phyloP scores from a whole-genome alignment of 2,888 invertebrate genomes.

The Ecliptopera silaceata region DNA sequence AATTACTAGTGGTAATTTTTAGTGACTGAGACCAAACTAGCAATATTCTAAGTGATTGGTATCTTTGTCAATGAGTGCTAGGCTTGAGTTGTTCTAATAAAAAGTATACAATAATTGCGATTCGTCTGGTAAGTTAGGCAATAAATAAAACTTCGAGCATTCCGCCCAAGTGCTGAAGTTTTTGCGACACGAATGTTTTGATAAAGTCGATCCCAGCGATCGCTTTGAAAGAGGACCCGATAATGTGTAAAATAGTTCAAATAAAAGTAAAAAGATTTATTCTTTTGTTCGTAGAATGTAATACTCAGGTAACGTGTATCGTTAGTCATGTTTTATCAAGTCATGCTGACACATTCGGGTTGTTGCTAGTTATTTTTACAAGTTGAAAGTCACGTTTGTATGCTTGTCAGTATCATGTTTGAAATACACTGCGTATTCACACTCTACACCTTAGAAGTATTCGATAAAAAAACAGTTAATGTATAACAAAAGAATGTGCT shows the following conservation, averaged over 20 bases:
- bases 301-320: neutral
- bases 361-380: too few species aligned
- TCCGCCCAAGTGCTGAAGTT: constrained; percentile 30
- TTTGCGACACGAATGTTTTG: constrained; percentile 29
- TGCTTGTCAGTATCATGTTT: too few species aligned
- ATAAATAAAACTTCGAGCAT: constrained; percentile 35
- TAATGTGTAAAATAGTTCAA: constrained; percentile 10
- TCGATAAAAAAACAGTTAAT: too few species aligned
- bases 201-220: constrained; percentile 32
- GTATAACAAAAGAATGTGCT: too few species aligned
- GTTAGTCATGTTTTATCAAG: too few species aligned
- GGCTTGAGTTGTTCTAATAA: neutral
- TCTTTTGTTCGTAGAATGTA: neutral
- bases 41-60: too few species aligned
- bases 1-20: too few species aligned
- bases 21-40: too few species aligned
- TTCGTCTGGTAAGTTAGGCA: constrained; percentile 34
- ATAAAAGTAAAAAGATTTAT: constrained; percentile 3
- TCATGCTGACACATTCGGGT: too few species aligned
- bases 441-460: too few species aligned
- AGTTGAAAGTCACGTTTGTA: too few species aligned
- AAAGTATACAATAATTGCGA: constrained; percentile 32
- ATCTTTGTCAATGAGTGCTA: neutral
- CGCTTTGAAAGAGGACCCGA: constrained; percentile 22
- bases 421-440: too few species aligned